Evolutionary conservation across 2,113 vertebrate genomes (phyloP).

Genomic region (Blennius ocellaris): DNA sequence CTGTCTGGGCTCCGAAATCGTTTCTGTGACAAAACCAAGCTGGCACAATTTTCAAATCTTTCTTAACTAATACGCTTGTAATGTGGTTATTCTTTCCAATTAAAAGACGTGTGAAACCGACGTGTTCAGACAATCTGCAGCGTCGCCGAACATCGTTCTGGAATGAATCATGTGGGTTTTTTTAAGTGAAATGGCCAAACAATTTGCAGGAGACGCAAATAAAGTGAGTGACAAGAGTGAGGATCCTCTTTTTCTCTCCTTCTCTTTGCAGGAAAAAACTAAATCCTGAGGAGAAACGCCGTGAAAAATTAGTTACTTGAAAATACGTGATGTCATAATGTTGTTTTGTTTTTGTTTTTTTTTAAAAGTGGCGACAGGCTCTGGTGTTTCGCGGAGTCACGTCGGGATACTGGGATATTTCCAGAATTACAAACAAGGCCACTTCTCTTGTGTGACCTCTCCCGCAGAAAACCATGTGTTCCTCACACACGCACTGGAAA

Average conservation of each 20-base stretch:
- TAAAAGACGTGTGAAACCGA: constrained; percentile 19
- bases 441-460: constrained; percentile 68
- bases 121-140: constrained; percentile 20
- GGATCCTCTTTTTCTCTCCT: no score
- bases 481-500: constrained; percentile 66
- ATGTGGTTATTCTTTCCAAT: constrained; percentile 59
- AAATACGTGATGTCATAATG: not conserved
- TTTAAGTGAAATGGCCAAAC: constrained; percentile 10
- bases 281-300: not conserved
- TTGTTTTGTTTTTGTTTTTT: constrained; percentile 1
- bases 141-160: no score
- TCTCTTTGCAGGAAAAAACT: not conserved
- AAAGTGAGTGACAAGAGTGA: no score
- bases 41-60: constrained; percentile 37
- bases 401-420: constrained; percentile 47
- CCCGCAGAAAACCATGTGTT: constrained; percentile 71
- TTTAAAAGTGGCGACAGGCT: no score
- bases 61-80: constrained; percentile 48
- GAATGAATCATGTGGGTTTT: constrained; percentile 22
- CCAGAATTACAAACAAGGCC: constrained; percentile 61
- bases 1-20: constrained; percentile 25
- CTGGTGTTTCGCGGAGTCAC: constrained; percentile 38
- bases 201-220: constrained; percentile 22
- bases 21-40: constrained; percentile 49
- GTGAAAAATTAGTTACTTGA: not conserved